Conservation (phyloP, 2,113 vertebrate genomes). For the Pagrus major region DNA sequence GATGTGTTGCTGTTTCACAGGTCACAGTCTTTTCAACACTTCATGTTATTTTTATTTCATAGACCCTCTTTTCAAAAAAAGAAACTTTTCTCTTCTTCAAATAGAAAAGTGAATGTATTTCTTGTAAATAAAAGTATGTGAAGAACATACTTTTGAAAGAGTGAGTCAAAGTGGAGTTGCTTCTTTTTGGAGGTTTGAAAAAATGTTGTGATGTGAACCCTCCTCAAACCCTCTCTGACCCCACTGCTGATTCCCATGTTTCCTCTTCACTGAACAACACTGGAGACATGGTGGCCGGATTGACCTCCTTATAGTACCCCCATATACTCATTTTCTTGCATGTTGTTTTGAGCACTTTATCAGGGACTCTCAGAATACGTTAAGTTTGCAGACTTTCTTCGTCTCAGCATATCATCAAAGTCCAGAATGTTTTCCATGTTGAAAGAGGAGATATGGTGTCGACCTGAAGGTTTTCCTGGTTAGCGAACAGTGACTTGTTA, state of each 20-base stretch:
- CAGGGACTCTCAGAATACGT: neutral
- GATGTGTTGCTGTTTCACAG: conserved; percentile 29
- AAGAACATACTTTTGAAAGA: neutral
- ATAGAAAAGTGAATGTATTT: neutral
- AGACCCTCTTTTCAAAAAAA: neutral
- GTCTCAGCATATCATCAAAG: neutral
- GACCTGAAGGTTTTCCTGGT: neutral
- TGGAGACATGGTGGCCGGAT: neutral
- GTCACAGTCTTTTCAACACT: conserved; percentile 28
- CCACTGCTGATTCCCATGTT: neutral
- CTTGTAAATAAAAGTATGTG: neutral
- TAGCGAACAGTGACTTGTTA: neutral
- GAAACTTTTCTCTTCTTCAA: neutral
- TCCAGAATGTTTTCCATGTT: neutral
- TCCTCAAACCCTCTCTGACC: conserved; percentile 18
- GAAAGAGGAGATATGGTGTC: neutral
- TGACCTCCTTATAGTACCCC: neutral
- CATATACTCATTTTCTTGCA: too few relatives aligned
- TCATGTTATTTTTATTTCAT: conserved; percentile 36
- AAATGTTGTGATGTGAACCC: neutral
- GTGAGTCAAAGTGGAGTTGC: neutral
- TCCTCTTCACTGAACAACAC: conserved; percentile 25
- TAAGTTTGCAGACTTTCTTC: neutral
- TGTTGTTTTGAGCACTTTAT: neutral
- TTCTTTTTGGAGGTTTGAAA: neutral